Evolutionary conservation across 30 jellyfish, hydroid and myxozoan genomes (phyloP), one percentile per base, ranked within the genome.

Genomic region (Turritopsis dohrnii): DNA sequence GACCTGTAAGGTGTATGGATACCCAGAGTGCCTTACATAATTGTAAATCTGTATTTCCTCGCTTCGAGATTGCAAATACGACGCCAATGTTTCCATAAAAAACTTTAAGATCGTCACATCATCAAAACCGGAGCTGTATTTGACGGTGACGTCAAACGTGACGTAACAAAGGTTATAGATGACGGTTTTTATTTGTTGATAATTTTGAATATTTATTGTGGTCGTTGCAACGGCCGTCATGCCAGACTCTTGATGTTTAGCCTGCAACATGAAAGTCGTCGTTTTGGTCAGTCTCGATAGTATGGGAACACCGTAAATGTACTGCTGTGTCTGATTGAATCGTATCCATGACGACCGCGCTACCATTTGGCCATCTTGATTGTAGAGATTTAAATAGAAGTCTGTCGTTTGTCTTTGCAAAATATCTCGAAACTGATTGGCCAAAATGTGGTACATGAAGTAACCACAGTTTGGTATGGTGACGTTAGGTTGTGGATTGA

Each of bases 181-280:
- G 21, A 29, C 87, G 1, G 83, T 25, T 27, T 52, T 53, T 27
- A 83, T 74, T 27, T 71, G 23, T 22, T 72, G 83, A 75, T 25
- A 75, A 24, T 89, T 93, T 0, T 74, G 90, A 8, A 74, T 21
- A 21, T 82, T 84, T 9, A 94, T 66, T 22, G 82, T 87, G 60
- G 86, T 54, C 54, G 82, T 24, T 17, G 93, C 74, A 18, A 66
- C 28, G 22, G 71, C n/a, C 23, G 52, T 60, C 72, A 7, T 30
- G 74, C 86, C 54, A 29, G 99, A 89, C 18, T 16, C 31, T 53
- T 96, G 99, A 54, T 94, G 95, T 30, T 66, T 84, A 13, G 97
- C 97, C 7, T 30, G 41, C 31, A 94, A 72, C 19, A 81, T 84
- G 71, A 28, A 94, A n/a, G 22, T 66, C 75, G 54, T 16, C 23